Conservation (phyloP, 2,888 invertebrate genomes). For the Epinotia bilunana region DNA sequence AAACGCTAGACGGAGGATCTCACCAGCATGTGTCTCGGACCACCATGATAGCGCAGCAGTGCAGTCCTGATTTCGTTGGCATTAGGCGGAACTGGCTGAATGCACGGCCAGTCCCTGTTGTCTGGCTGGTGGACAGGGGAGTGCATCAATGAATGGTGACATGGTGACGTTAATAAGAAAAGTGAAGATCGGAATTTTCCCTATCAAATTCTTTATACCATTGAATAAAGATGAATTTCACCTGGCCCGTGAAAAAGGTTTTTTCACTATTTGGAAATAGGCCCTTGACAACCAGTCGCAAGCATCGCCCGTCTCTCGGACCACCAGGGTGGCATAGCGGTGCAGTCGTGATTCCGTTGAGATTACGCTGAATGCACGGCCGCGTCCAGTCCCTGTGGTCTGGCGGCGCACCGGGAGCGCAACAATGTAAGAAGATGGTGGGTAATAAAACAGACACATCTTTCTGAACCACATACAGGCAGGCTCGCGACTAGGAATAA, state of each 20-base stretch:
- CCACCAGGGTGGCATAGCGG: slow-evolving; percentile 23
- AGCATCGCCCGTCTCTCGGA: not conserved
- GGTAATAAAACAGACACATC: no score
- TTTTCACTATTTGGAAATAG: not conserved
- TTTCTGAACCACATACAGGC: no score
- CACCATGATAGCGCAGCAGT: slow-evolving; percentile 7
- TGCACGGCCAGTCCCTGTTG: not conserved
- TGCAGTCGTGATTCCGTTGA: slow-evolving; percentile 10
- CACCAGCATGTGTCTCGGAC: not conserved
- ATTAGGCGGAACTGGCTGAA: slow-evolving; percentile 3
- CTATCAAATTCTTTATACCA: no score
- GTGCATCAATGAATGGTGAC: not conserved
- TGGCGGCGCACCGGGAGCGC: not conserved
- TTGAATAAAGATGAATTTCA: no score
- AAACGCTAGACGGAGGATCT: no score
- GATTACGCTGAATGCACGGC: not conserved
- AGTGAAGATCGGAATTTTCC: no score
- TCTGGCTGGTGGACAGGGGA: not conserved
- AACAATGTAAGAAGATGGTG: not conserved
- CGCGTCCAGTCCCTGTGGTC: not conserved
- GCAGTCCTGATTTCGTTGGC: not conserved
- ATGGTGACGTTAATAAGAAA: not conserved
- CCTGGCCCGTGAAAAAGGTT: no score
- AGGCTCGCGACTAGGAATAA: no score
- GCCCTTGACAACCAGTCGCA: not conserved